A percentile compares a stretch with the other conserved stretches of the same genome.
These are phyloP conservation scores for Myripristis jacobus DNA, from an alignment of 2,797 vertebrate genomes.

Conservation along the genomic window DNA sequence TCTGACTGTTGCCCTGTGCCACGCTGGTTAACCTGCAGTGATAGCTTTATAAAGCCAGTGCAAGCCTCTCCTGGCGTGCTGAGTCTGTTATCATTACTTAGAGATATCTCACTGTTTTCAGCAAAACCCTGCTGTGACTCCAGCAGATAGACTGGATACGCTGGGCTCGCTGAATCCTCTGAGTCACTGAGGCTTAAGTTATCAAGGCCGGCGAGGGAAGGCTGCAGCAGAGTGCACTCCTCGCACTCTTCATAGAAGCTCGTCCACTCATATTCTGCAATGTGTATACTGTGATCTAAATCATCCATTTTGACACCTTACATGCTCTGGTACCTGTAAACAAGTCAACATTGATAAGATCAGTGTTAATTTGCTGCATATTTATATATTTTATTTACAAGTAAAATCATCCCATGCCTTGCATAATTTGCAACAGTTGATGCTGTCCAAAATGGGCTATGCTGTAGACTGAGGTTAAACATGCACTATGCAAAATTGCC, in stretches of 20 bases:
- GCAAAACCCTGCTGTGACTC: constrained; percentile 18
- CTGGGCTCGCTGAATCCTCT: constrained; percentile 55
- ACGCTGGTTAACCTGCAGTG: constrained; percentile 15
- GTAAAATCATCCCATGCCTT: background rate
- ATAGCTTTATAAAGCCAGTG: constrained; percentile 1
- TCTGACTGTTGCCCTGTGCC: constrained; percentile 9
- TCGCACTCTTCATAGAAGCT: constrained; percentile 87
- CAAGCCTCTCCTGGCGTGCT: constrained; percentile 14
- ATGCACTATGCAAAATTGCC: too few relatives aligned
- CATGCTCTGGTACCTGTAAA: constrained; percentile 74
- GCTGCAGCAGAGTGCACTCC: constrained; percentile 86
- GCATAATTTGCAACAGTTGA: background rate
- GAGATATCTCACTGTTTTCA: constrained; percentile 7
- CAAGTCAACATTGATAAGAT: constrained; percentile 7
- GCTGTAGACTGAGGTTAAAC: constrained; percentile 38
- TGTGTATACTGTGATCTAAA: constrained; percentile 93
- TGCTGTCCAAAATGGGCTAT: background rate
- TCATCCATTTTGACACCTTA: constrained; percentile 88
- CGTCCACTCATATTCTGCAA: constrained; percentile 91
- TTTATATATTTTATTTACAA: constrained; percentile 11
- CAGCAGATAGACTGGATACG: constrained; percentile 12
- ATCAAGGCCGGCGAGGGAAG: constrained; percentile 86
- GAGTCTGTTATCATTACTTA: constrained; percentile 4
- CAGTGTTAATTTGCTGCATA: background rate
- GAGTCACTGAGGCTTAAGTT: constrained; percentile 86